These are phyloP conservation scores for Lepidotrigona ventralis DNA, from an alignment of 1,140 invertebrate genomes.

Conservation along the genomic window DNA sequence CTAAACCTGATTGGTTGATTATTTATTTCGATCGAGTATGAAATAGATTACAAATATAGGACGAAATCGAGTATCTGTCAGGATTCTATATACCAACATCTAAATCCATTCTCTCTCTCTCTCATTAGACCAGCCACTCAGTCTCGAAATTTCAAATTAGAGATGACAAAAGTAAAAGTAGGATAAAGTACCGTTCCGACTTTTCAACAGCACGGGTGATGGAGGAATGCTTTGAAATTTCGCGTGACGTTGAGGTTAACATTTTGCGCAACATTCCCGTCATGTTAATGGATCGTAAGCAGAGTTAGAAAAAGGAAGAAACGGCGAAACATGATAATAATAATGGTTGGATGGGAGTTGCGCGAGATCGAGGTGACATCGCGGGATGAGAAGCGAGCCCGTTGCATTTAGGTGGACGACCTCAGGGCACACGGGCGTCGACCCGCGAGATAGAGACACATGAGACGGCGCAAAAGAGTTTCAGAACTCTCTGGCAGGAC, in stretches of 20 bases:
- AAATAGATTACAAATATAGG: too few relatives aligned
- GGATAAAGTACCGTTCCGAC: too few relatives aligned
- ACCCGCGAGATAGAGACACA: constrained; percentile 54
- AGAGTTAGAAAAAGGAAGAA: background rate
- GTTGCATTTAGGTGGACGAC: constrained; percentile 39
- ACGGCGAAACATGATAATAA: background rate
- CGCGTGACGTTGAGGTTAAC: background rate
- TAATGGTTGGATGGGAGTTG: background rate
- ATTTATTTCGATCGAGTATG: too few relatives aligned
- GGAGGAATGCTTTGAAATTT: background rate
- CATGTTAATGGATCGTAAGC: background rate
- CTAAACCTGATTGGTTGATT: too few relatives aligned
- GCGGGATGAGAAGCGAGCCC: background rate
- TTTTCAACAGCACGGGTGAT: background rate
- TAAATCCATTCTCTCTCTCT: too few relatives aligned
- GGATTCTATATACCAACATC: too few relatives aligned
- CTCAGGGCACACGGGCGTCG: constrained; percentile 39
- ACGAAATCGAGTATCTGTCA: too few relatives aligned
- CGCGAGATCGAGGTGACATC: background rate
- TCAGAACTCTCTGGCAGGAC: constrained; percentile 16
- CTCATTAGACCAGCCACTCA: too few relatives aligned
- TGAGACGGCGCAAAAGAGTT: constrained; percentile 48
- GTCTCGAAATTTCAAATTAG: background rate
- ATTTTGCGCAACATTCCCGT: background rate
- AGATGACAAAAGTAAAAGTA: background rate